These are phyloP conservation scores for Ascaphus truei DNA, from an alignment of 2,113 vertebrate genomes.

Conservation along the genomic window DNA sequence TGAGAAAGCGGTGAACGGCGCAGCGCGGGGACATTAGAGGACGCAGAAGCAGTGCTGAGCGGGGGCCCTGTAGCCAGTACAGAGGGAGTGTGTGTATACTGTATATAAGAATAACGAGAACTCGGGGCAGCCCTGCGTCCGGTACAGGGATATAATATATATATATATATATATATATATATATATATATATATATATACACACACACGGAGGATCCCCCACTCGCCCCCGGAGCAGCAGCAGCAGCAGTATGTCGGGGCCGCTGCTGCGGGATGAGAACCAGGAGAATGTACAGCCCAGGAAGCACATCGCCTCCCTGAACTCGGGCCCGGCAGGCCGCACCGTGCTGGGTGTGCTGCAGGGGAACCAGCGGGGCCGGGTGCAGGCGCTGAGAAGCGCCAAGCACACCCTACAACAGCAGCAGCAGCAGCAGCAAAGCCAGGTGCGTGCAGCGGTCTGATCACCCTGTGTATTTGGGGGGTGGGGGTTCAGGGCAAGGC, in stretches of 20 bases:
- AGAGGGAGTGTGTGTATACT: no score
- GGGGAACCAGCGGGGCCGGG: constrained; percentile 51
- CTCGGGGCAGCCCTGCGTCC: no score
- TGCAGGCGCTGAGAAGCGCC: constrained; percentile 27
- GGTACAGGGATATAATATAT: no score
- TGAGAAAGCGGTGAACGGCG: constrained; percentile 44
- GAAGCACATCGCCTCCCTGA: neutral
- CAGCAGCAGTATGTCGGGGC: constrained; percentile 50
- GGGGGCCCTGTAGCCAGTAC: no score
- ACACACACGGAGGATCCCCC: no score
- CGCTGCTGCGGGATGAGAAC: constrained; percentile 62
- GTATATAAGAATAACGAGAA: no score
- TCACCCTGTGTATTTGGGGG: neutral
- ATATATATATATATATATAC: no score
- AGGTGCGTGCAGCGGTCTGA: neutral
- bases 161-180: no score
- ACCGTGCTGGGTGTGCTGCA: constrained; percentile 73
- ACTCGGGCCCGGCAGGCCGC: constrained; percentile 44
- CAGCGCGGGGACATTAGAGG: constrained; percentile 38
- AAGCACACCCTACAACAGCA: neutral
- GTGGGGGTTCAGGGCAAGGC: neutral
- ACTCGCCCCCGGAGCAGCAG: constrained; percentile 43
- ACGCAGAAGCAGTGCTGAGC: neutral
- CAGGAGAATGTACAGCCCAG: constrained; percentile 78
- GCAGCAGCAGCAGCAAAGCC: neutral